Conservation (phyloP, 2,888 invertebrate genomes). For the Erebia ligea region DNA sequence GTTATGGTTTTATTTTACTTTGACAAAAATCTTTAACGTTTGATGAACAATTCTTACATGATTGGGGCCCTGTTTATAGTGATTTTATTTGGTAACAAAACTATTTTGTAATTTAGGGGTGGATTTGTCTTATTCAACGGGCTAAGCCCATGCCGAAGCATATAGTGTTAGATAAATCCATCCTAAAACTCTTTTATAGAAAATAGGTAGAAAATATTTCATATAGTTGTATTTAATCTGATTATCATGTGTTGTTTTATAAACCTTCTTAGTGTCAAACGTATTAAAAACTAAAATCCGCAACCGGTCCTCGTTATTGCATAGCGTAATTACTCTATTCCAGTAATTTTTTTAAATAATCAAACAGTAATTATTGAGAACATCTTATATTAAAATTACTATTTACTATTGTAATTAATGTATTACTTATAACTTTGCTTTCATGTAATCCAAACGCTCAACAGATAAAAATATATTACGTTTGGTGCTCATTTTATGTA, state of each 20-base stretch:
- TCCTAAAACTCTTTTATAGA: background rate
- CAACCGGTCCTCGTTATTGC: conserved; percentile 22
- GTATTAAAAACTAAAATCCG: conserved; percentile 1
- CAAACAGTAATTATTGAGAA: conserved; percentile 4
- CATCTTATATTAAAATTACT: conserved; percentile 20
- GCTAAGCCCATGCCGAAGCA: too few species aligned
- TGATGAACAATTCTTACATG: too few species aligned
- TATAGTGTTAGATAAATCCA: background rate
- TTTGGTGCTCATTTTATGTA: conserved; percentile 68
- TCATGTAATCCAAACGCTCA: conserved; percentile 38
- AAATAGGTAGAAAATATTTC: conserved; percentile 7
- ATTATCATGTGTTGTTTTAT: conserved; percentile 20
- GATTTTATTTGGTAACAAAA: background rate
- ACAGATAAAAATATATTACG: conserved; percentile 37
- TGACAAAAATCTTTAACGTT: too few species aligned
- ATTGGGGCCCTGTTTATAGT: background rate
- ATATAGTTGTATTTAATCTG: conserved; percentile 7
- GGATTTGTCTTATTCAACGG: background rate
- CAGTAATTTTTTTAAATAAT: conserved; percentile 15
- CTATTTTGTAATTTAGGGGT: background rate
- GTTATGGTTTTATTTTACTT: too few species aligned
- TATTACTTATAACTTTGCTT: conserved; percentile 27
- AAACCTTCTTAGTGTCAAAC: conserved; percentile 23
- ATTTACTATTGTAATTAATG: conserved; percentile 23
- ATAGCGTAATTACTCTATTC: conserved; percentile 21